Evolutionary conservation across 35 echinoderm and acorn worm genomes (phyloP), one percentile per base, ranked within the genome.

Genomic region (Ophiothrix spiculata): DNA sequence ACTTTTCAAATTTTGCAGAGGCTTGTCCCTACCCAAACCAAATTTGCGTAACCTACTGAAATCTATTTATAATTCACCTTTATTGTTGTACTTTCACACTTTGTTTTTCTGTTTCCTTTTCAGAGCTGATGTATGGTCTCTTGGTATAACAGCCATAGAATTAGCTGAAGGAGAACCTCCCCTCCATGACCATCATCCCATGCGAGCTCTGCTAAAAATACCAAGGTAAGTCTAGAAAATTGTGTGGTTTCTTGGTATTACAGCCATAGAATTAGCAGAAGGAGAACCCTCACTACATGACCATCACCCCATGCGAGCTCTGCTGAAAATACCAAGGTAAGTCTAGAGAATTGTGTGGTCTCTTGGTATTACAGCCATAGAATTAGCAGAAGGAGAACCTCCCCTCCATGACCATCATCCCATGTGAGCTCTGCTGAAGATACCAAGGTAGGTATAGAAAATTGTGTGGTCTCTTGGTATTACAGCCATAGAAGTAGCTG

Each of bases 141-240:
- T 87, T 25, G 85, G 85, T 40, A 87, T 87, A 74, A 87, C 85
- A 37, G 85, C 85, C 23, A 87, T 87, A 79, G 85, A 87, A 34
- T 37, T 87, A 42, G 85, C 85, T 19, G 85, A 87, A 23, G 85
- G 85, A 0, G 76, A 87, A 12, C 84, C 85, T 19, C 85, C 85
- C 36, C 40, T 87, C 17, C 49, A 77, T 14, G 76, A 87, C 56
- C 76, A 49, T 14, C 74, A 87, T 45, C 85, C 85, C 36, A 87
- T 87, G 85, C 25, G 85, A 78, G 85, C 85, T 12, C 85, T 87
- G 0, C 29, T 87, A 40, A 87, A 87, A 56, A 87, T 87, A 78
- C 85, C 85, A 79, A 79, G 85, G 85, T 87, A 85, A 31, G 42
- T 49, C n/a, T n/a, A n/a, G n/a, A n/a, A n/a, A n/a, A n/a, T n/a